Evolutionary conservation across 2,888 invertebrate species (phyloP).

Genomic region (Protophormia terraenovae): DNA sequence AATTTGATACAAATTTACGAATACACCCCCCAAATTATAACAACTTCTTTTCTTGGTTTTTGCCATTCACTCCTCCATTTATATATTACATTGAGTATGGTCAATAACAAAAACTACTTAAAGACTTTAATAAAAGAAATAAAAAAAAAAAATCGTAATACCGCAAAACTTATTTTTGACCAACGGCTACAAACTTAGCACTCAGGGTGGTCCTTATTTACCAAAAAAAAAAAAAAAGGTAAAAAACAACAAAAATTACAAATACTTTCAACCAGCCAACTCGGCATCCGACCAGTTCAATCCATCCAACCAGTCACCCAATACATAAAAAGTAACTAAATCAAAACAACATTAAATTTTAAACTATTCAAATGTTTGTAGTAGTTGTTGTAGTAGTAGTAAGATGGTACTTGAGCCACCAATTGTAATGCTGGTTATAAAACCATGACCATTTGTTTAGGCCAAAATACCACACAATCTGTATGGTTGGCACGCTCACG

Average conservation of each 20-base stretch:
- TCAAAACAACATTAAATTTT: slow-evolving; percentile 34
- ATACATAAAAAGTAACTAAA: slow-evolving; percentile 25
- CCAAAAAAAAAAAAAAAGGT: slow-evolving; percentile 20
- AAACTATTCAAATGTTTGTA: slow-evolving; percentile 60
- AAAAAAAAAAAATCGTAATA: slow-evolving; percentile 16
- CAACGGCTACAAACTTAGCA: slow-evolving; percentile 65
- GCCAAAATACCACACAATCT: slow-evolving; percentile 7
- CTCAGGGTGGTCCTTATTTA: slow-evolving; percentile 67
- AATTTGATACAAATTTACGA: slow-evolving; percentile 9
- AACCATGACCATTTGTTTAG: slow-evolving; percentile 55
- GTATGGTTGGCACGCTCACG: slow-evolving; percentile 74
- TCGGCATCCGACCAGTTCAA: slow-evolving; percentile 39
- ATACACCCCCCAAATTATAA: slow-evolving; percentile 22
- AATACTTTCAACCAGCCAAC: slow-evolving; percentile 54
- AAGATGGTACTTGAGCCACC: slow-evolving; percentile 62
- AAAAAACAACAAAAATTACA: slow-evolving; percentile 12
- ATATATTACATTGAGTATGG: slow-evolving; percentile 34
- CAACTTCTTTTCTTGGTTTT: background rate
- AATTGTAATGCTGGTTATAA: slow-evolving; percentile 63
- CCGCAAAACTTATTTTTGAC: slow-evolving; percentile 42
- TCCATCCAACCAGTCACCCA: slow-evolving; percentile 27
- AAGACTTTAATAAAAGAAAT: slow-evolving; percentile 12
- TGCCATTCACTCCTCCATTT: background rate
- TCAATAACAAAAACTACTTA: slow-evolving; percentile 2
- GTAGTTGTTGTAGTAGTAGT: background rate